Conservation (phyloP, 2,113 vertebrate species). For the Piaya cayana region DNA sequence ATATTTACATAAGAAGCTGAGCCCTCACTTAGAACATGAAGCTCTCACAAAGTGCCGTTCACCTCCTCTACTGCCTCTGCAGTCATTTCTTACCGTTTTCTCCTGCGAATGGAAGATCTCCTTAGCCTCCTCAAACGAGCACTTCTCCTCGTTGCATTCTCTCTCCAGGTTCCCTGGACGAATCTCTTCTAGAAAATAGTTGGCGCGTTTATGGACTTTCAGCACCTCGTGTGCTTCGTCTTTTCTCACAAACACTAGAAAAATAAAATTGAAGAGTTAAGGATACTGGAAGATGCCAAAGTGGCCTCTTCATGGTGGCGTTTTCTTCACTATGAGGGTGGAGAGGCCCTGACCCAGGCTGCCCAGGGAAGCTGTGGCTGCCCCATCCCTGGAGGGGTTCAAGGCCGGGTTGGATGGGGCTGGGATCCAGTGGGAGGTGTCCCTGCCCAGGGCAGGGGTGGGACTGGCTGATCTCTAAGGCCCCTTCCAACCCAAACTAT, state of each 20-base stretch:
- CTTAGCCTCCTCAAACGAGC: constrained; percentile 82
- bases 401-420: no score
- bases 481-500: no score
- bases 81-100: constrained; percentile 74
- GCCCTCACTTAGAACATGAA: neutral
- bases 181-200: constrained; percentile 82
- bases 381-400: no score
- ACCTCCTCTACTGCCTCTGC: neutral
- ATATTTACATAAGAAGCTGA: neutral
- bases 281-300: neutral
- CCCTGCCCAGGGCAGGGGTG: no score
- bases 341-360: no score
- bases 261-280: neutral
- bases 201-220: constrained; percentile 70
- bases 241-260: constrained; percentile 78
- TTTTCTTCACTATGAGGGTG: no score
- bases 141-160: constrained; percentile 83
- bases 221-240: constrained; percentile 70
- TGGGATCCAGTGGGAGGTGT: no score
- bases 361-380: no score
- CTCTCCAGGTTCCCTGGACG: constrained; percentile 82
- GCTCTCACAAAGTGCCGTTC: neutral
- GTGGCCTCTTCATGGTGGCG: accelerated
- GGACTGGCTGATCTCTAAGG: no score
- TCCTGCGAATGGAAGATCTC: constrained; percentile 85